phyloP scores from a whole-genome alignment of 1,140 invertebrate genomes.

The Drosophila pandora region DNA sequence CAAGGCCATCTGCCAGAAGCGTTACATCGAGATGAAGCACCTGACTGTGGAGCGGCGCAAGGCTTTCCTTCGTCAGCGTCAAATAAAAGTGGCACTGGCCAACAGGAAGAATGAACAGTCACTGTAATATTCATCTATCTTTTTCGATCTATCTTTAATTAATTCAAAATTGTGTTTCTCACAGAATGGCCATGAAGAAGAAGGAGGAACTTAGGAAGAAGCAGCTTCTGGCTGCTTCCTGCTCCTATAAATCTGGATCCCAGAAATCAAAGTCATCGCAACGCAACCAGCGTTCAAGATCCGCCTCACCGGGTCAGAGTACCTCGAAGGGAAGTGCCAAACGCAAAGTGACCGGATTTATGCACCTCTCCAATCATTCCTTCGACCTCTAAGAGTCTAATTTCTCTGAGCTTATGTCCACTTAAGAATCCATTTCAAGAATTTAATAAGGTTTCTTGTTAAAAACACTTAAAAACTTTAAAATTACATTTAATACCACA shows the following conservation, averaged over 20 bases:
- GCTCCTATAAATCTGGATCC: background rate
- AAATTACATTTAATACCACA: too few species aligned
- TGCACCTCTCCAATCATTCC: conserved; percentile 21
- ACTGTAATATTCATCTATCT: background rate
- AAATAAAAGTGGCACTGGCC: conserved; percentile 8
- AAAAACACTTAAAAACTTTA: too few species aligned
- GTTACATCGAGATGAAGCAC: background rate
- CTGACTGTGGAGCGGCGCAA: conserved; percentile 25
- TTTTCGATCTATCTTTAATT: too few species aligned
- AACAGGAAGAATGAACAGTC: conserved; percentile 1
- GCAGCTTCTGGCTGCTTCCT: background rate
- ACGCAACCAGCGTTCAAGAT: background rate
- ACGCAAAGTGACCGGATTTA: conserved; percentile 13
- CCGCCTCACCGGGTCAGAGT: background rate
- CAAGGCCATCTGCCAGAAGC: conserved; percentile 21
- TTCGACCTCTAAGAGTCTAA: conserved; percentile 18
- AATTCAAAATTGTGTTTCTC: background rate
- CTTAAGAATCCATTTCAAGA: too few species aligned
- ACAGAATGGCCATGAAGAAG: background rate
- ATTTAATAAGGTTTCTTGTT: too few species aligned
- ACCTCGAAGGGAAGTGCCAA: background rate
- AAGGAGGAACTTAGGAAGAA: background rate
- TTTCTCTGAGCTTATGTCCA: too few species aligned
- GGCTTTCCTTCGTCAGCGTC: background rate
- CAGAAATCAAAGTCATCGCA: too few species aligned